A percentile compares a stretch with the other conserved stretches of the same genome.
These are phyloP conservation scores for Geococcyx californianus DNA, from an alignment of 2,113 vertebrate species.

Conservation along the genomic window DNA sequence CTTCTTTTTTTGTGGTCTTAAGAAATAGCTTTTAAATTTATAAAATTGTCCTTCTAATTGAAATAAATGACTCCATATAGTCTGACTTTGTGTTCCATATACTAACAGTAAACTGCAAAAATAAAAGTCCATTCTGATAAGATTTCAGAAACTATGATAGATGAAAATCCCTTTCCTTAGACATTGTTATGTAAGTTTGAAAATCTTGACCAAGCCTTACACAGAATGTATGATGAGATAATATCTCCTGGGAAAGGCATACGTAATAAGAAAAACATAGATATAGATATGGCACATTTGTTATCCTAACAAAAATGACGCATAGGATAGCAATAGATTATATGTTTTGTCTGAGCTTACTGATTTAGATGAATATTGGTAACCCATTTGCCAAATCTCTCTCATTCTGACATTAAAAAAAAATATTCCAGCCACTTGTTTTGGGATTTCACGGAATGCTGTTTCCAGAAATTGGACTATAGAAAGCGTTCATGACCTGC, in stretches of 20 bases:
- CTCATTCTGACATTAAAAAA: not conserved
- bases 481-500: not conserved
- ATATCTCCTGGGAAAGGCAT: not conserved
- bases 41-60: slow-evolving; percentile 37
- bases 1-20: not conserved
- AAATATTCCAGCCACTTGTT: not conserved
- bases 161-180: not conserved
- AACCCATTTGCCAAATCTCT: not conserved
- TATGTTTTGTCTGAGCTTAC: not conserved
- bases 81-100: not conserved
- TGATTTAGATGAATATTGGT: not conserved
- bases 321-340: not conserved
- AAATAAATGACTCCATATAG: not conserved
- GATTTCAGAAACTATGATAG: not conserved
- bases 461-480: not conserved
- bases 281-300: not conserved
- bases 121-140: not conserved
- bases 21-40: not conserved
- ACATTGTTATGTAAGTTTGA: not conserved
- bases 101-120: not conserved
- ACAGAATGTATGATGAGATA: not conserved
- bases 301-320: not conserved
- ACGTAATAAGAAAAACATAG: not conserved
- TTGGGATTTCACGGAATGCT: not conserved
- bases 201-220: not conserved